A percentile compares a stretch with the other conserved stretches of the same genome.
Evolutionary conservation across 2,113 vertebrate genomes (phyloP).

Genomic region (Mirounga angustirostris): DNA sequence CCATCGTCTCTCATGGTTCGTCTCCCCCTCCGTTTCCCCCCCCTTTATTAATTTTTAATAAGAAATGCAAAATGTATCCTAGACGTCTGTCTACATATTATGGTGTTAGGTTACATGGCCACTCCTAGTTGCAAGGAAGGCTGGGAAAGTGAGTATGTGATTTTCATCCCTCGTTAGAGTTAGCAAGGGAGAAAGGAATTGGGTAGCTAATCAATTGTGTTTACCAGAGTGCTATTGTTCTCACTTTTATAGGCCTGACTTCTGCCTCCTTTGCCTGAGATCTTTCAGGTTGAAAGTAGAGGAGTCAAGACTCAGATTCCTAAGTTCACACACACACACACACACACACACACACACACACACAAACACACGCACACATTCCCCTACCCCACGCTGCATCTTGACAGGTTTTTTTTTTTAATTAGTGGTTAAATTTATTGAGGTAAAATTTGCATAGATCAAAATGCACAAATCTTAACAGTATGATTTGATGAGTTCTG

Average conservation of each 20-base stretch:
- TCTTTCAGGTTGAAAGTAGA: not conserved
- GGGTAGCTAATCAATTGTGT: not conserved
- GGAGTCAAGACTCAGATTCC: not conserved
- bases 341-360: not conserved
- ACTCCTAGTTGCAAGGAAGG: not conserved
- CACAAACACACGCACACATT: not conserved
- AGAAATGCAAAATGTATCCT: not conserved
- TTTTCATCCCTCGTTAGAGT: not conserved
- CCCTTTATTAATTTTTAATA: not conserved
- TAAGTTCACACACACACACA: not conserved
- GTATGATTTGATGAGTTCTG: not conserved
- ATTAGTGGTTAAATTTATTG: not conserved
- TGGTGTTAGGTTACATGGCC: not conserved
- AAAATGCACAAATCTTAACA: not conserved
- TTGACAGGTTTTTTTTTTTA: not conserved
- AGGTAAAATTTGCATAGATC: not conserved
- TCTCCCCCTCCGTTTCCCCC: too few species aligned
- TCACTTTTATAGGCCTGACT: not conserved
- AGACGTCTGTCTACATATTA: not conserved
- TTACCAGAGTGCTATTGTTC: not conserved
- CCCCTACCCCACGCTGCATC: not conserved
- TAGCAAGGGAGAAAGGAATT: not conserved
- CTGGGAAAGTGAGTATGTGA: not conserved
- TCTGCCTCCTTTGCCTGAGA: not conserved
- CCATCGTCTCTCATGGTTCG: too few species aligned